Conservation (phyloP, 2,797 vertebrate species). For the Sciurus carolinensis region DNA sequence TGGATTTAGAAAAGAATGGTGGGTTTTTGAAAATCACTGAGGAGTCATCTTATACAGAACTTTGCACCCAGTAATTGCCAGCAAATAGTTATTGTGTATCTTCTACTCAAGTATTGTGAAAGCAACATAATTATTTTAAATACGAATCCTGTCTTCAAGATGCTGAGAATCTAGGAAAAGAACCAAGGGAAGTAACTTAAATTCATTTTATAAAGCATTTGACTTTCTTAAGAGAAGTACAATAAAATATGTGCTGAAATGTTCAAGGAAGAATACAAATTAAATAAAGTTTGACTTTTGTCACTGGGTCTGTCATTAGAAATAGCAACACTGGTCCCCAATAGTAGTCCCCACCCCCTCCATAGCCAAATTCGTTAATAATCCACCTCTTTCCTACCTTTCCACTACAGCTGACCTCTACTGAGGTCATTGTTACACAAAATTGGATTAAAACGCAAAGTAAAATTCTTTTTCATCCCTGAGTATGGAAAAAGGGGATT, state of each 20-base stretch:
- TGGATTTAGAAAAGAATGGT: not conserved
- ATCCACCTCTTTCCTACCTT: not conserved
- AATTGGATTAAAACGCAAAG: not conserved
- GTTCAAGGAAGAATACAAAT: not conserved
- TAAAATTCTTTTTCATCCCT: not conserved
- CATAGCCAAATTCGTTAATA: not conserved
- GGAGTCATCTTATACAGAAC: not conserved
- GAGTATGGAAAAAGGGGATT: not conserved
- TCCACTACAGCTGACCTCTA: not conserved
- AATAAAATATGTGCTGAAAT: not conserved
- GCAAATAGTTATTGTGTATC: not conserved
- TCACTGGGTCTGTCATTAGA: not conserved
- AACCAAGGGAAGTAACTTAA: not conserved
- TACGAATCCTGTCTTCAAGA: not conserved
- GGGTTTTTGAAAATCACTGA: not conserved
- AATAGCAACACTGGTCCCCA: not conserved
- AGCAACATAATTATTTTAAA: not conserved
- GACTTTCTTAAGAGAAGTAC: not conserved
- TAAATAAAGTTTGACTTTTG: constrained; percentile 22
- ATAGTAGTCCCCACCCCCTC: not conserved
- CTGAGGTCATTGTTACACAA: not conserved
- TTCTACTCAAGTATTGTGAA: not conserved
- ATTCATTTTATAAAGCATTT: not conserved
- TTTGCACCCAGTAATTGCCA: not conserved
- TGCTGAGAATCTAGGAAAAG: not conserved